phyloP scores from a whole-genome alignment of 2,888 invertebrate genomes.

The Sisyra terminalis region DNA sequence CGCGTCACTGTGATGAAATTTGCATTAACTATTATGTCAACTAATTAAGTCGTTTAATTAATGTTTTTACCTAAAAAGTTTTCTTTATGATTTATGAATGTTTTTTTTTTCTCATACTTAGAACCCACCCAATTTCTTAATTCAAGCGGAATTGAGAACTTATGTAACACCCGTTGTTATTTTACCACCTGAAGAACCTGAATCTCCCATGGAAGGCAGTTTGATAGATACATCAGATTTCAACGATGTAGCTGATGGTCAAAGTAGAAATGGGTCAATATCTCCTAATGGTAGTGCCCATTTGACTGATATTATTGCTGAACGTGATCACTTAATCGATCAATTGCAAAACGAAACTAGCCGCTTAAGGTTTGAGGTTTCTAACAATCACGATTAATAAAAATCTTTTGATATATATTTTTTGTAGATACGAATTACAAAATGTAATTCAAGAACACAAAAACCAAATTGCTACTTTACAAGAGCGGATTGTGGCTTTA shows the following conservation, averaged over 20 bases:
- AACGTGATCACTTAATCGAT: slow-evolving; percentile 60
- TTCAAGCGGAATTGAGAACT: slow-evolving; percentile 79
- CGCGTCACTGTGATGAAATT: too few species aligned
- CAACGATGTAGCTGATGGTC: slow-evolving; percentile 14
- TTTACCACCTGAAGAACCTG: slow-evolving; percentile 52
- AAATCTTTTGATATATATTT: slow-evolving; percentile 2
- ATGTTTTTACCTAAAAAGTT: slow-evolving; percentile 8
- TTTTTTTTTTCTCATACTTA: slow-evolving; percentile 20
- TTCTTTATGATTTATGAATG: slow-evolving; percentile 8
- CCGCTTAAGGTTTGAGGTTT: slow-evolving; percentile 37
- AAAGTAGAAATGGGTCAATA: slow-evolving; percentile 22
- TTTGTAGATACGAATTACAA: slow-evolving; percentile 32
- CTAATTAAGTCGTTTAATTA: too few species aligned
- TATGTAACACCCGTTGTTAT: slow-evolving; percentile 90
- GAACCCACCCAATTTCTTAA: slow-evolving; percentile 87
- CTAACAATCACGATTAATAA: neutral
- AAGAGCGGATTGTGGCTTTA: slow-evolving; percentile 29
- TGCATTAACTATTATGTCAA: too few species aligned
- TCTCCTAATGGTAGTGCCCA: slow-evolving; percentile 27
- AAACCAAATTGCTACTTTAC: slow-evolving; percentile 29
- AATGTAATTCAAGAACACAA: slow-evolving; percentile 34
- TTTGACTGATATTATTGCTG: slow-evolving; percentile 28
- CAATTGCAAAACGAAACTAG: slow-evolving; percentile 63
- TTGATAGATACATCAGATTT: slow-evolving; percentile 51
- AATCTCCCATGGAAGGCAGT: slow-evolving; percentile 38